Evolutionary conservation across 2,797 vertebrate genomes (phyloP), one percentile per base, ranked within the genome.

Genomic region (Pangasius macronema): DNA sequence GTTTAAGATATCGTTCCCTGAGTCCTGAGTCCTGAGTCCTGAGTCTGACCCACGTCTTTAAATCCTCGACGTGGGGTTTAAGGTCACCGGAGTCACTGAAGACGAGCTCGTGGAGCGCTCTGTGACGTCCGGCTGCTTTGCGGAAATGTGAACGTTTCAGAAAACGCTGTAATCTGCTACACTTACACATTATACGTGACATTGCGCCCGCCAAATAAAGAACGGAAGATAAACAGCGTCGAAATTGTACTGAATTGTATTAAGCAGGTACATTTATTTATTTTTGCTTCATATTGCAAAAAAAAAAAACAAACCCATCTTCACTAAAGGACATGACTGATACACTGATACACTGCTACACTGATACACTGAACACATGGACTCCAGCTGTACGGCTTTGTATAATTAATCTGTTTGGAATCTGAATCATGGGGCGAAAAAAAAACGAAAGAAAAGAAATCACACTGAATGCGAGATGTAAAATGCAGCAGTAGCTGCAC

Each of bases 351-450:
- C 73, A 14, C 27, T n/a, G 46, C 0, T 42, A 42, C 42, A 42
- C n/a, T n/a, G n/a, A 75, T 49, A 49, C 42, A 53, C 75, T 1
- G 49, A 53, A 22, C 51, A 55, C 76, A 79, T 30, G 27, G 42
- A 75, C 5, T 75, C 72, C 72, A 73, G 72, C 72, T 55, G 20
- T 7, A 49, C n/a, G 30, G 36, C 65, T 13, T 18, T 53, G 33
- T 84, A 73, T 2, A 61, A 61, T 83, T 77, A 33, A 33, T 61
- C 86, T 70, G 67, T 83, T 75, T 59, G 36, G 10, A 73, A 42
- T 59, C 27, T 81, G 36, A 80, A 81, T 68, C 59, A 77, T 86
- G 18, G 18, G n/a, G n/a, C n/a, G n/a, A 36, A 7, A 67, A 30
- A 33, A 18, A 18, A 24, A 36, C 18, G 10, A 61, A 36, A 6